phyloP scores from a whole-genome alignment of 2,888 invertebrate species.

The Drosophila robusta region DNA sequence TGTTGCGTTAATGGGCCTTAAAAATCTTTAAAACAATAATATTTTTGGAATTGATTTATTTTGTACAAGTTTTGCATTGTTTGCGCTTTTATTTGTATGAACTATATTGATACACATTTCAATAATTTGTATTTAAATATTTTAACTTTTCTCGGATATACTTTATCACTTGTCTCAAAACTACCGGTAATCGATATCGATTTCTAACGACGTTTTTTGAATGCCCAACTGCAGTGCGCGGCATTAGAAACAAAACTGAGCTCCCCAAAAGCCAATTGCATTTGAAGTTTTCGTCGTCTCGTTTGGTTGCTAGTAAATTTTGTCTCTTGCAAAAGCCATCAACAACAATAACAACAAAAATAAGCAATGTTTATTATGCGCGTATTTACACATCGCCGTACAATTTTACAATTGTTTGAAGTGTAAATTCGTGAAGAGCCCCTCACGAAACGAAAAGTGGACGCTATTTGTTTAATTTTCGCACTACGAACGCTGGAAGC shows the following conservation, averaged over 20 bases:
- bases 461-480: slow-evolving; percentile 69
- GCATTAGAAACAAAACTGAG: slow-evolving; percentile 66
- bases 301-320: slow-evolving; percentile 32
- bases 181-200: not conserved
- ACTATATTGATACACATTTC: no score
- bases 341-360: slow-evolving; percentile 34
- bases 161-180: not conserved
- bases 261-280: slow-evolving; percentile 43
- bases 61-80: not conserved
- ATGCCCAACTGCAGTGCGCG: slow-evolving; percentile 58
- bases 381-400: slow-evolving; percentile 65
- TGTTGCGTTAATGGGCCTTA: no score
- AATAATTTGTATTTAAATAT: no score
- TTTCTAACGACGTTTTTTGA: slow-evolving; percentile 5
- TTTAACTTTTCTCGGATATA: no score
- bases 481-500: slow-evolving; percentile 50
- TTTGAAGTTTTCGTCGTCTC: slow-evolving; percentile 36
- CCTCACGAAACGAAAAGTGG: slow-evolving; percentile 44
- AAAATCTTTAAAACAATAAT: no score
- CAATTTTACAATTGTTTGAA: slow-evolving; percentile 74
- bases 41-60: not conserved
- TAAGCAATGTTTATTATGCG: slow-evolving; percentile 64
- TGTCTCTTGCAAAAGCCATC: slow-evolving; percentile 58
- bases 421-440: slow-evolving; percentile 73
- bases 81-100: no score